phyloP scores from a whole-genome alignment of 2,888 invertebrate species.

The Limnephilus auricula region DNA sequence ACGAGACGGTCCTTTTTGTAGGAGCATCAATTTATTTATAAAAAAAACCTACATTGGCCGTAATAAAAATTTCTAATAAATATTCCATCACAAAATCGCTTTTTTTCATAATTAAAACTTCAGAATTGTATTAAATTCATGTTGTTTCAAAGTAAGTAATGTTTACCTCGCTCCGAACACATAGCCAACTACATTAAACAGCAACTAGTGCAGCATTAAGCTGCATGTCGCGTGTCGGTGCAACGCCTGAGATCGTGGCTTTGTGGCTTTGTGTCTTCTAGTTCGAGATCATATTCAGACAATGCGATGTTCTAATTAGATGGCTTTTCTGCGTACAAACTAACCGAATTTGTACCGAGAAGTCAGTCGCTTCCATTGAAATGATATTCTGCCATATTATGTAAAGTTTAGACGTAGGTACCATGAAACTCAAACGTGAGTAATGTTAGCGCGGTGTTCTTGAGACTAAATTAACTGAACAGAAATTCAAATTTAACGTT shows the following conservation, averaged over 20 bases:
- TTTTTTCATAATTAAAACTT: not conserved
- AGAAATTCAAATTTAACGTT: too few relatives aligned
- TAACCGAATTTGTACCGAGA: not conserved
- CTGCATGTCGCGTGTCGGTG: not conserved
- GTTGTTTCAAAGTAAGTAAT: not conserved
- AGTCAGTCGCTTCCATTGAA: not conserved
- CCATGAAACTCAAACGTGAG: not conserved
- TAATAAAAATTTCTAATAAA: too few relatives aligned
- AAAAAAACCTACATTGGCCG: too few relatives aligned
- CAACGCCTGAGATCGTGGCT: not conserved
- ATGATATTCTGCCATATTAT: not conserved
- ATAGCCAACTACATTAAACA: not conserved
- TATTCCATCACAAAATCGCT: not conserved
- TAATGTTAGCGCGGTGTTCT: not conserved
- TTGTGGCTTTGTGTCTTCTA: slow-evolving; percentile 3
- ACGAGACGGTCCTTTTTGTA: too few relatives aligned
- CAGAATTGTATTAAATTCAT: not conserved
- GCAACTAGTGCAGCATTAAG: not conserved
- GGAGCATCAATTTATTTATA: too few relatives aligned
- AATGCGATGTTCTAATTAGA: not conserved
- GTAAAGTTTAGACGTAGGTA: not conserved
- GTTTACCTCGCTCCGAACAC: not conserved
- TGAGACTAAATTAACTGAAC: too few relatives aligned
- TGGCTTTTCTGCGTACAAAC: not conserved
- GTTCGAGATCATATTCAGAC: not conserved